phyloP scores from a whole-genome alignment of 2,797 vertebrate genomes.

The Molossus alvarezi region DNA sequence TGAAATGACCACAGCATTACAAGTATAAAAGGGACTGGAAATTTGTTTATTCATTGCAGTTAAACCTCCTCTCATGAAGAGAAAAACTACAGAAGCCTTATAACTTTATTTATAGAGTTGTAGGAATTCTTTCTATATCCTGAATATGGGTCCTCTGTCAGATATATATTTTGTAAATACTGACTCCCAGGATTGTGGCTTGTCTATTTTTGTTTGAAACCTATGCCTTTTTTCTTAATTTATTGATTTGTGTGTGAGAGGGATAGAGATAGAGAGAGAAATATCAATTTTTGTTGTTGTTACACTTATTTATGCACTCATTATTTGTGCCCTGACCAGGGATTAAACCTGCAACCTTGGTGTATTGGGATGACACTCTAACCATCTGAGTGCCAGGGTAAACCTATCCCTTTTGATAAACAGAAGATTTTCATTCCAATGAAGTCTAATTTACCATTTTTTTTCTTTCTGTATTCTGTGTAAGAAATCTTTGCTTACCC shows the following conservation, averaged over 20 bases:
- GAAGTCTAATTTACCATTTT: background rate
- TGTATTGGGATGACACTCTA: no score
- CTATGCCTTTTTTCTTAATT: no score
- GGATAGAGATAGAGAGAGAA: no score
- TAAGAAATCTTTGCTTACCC: background rate
- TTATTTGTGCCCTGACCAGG: no score
- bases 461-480: background rate
- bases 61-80: background rate
- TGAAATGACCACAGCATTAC: conserved; percentile 35
- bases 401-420: background rate
- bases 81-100: background rate
- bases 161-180: background rate
- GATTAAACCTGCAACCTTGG: no score
- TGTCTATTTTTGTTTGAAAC: background rate
- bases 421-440: background rate
- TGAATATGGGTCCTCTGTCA: background rate
- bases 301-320: no score
- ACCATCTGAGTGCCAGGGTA: no score
- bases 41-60: background rate
- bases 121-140: background rate
- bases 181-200: background rate
- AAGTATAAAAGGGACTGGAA: conserved; percentile 26
- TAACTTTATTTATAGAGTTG: background rate
- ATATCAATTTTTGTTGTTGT: no score
- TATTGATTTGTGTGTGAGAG: no score